phyloP scores from a whole-genome alignment of 2,888 invertebrate genomes.

The Aporophyla nigra region DNA sequence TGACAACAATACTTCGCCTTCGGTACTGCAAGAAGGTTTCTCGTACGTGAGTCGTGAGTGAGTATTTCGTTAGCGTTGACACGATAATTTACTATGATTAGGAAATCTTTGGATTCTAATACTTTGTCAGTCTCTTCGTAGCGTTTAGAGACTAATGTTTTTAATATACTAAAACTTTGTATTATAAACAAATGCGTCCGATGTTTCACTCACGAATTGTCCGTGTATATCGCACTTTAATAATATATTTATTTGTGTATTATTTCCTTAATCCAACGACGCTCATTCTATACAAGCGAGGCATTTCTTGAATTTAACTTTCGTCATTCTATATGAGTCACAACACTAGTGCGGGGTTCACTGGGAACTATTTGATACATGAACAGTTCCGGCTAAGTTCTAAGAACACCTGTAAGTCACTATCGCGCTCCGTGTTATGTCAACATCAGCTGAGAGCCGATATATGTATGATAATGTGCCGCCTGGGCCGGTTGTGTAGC shows the following conservation, averaged over 20 bases:
- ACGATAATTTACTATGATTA: conserved; percentile 73
- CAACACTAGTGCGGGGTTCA: conserved; percentile 71
- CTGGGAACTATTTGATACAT: conserved; percentile 78
- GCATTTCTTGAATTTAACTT: conserved; percentile 88
- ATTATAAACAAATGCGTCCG: conserved; percentile 67
- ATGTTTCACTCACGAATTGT: conserved; percentile 70
- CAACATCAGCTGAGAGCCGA: conserved; percentile 85
- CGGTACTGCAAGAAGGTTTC: conserved; percentile 46
- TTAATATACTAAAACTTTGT: conserved; percentile 52
- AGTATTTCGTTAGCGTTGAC: conserved; percentile 59
- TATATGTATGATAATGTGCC: conserved; percentile 79
- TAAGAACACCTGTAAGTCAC: conserved; percentile 69
- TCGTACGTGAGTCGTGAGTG: conserved; percentile 48
- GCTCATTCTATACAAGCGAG: conserved; percentile 75
- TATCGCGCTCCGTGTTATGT: conserved; percentile 68
- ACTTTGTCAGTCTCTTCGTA: conserved; percentile 76
- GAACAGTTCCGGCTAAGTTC: conserved; percentile 76
- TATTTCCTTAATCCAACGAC: conserved; percentile 78
- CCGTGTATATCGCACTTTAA: conserved; percentile 69
- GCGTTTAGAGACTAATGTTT: conserved; percentile 39
- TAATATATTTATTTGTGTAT: conserved; percentile 76
- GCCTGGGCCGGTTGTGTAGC: conserved; percentile 72
- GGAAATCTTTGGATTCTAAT: conserved; percentile 78
- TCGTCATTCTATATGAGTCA: conserved; percentile 90
- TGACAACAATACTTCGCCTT: conserved; percentile 39